Conservation (phyloP, 2,888 invertebrate genomes). For the Ferdinandea cuprea region DNA sequence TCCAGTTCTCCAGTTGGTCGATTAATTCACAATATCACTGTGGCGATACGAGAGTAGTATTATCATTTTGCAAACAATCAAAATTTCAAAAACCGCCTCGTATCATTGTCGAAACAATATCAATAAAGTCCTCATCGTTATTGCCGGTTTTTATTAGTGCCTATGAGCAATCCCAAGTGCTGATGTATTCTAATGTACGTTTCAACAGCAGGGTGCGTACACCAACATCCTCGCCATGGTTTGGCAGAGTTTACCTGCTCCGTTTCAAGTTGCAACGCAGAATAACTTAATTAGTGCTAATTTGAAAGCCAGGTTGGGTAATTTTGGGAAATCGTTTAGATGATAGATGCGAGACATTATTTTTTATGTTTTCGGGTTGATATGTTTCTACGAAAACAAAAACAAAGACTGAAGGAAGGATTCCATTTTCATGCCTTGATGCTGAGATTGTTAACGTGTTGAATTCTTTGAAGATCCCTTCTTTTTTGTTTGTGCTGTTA, state of each 20-base stretch:
- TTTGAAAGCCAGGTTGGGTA: constrained; percentile 76
- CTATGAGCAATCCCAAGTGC: constrained; percentile 75
- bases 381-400: background rate
- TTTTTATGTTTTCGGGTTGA: constrained; percentile 3
- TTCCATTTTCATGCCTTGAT: background rate
- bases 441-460: too few relatives aligned
- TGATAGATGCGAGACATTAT: constrained; percentile 36
- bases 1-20: constrained; percentile 48
- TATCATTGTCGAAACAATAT: constrained; percentile 71
- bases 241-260: too few relatives aligned
- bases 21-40: constrained; percentile 71
- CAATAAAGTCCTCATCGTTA: constrained; percentile 37
- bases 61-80: constrained; percentile 76
- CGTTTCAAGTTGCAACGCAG: constrained; percentile 12
- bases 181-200: constrained; percentile 75
- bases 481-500: background rate
- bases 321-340: constrained; percentile 77
- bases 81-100: constrained; percentile 72
- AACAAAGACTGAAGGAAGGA: background rate
- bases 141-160: constrained; percentile 1
- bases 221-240: too few relatives aligned
- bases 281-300: constrained; percentile 75
- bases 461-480: background rate
- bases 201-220: constrained; percentile 54
- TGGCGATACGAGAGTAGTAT: constrained; percentile 69